Conservation (phyloP, 2,797 vertebrate species). For the Stomatorhinus walkeri region DNA sequence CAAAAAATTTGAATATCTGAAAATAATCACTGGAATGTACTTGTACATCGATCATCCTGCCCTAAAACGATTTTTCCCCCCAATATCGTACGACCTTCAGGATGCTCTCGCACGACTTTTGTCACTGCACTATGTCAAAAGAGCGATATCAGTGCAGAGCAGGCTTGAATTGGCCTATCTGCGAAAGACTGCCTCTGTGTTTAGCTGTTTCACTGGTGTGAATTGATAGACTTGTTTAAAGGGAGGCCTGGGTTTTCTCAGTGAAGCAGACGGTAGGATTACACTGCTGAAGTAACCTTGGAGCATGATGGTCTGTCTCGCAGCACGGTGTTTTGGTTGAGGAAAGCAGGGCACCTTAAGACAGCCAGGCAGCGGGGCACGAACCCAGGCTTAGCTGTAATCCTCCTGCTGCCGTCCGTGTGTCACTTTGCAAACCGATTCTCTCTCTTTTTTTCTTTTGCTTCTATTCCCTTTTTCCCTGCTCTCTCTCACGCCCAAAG, state of each 20-base stretch:
- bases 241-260: constrained; percentile 27
- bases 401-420: neutral
- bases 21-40: neutral
- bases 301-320: neutral
- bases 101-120: neutral
- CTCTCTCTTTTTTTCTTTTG: neutral
- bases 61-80: neutral
- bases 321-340: neutral
- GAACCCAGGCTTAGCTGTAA: neutral
- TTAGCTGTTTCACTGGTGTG: constrained; percentile 22
- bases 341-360: neutral
- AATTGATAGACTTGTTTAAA: constrained; percentile 20
- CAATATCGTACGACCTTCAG: neutral
- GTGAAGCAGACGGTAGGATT: constrained; percentile 17
- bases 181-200: constrained; percentile 10
- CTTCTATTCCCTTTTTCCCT: neutral
- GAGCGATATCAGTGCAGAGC: neutral
- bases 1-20: neutral
- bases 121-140: neutral
- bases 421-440: neutral
- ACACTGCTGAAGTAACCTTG: neutral
- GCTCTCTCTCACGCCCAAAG: neutral
- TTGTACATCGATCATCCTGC: neutral
- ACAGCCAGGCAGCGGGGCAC: neutral
- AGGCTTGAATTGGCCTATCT: constrained; percentile 17